phyloP scores from a whole-genome alignment of 2,888 invertebrate species.

The Amphipyra tragopoginis region DNA sequence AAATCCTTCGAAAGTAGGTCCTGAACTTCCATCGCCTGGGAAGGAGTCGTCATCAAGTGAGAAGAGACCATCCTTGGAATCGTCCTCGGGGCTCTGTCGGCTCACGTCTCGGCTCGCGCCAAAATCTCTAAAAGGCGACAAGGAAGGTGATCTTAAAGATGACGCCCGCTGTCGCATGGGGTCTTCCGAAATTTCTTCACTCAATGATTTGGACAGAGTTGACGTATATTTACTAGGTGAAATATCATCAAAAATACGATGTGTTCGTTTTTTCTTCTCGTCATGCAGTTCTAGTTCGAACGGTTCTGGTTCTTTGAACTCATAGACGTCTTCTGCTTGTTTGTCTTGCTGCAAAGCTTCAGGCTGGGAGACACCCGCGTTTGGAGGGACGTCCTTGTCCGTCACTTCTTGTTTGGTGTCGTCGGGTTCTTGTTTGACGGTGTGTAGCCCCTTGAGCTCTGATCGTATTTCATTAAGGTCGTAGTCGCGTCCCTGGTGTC shows the following conservation, averaged over 20 bases:
- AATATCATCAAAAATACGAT: slow-evolving; percentile 87
- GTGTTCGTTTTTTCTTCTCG: slow-evolving; percentile 87
- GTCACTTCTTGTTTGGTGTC: slow-evolving; percentile 73
- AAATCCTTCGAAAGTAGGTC: slow-evolving; percentile 89
- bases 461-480: slow-evolving; percentile 96
- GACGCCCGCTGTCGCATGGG: slow-evolving; percentile 74
- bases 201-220: slow-evolving; percentile 82
- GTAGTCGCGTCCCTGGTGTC: slow-evolving; percentile 91
- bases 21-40: slow-evolving; percentile 87
- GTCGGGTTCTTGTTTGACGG: slow-evolving; percentile 87
- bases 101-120: slow-evolving; percentile 87
- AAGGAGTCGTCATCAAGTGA: slow-evolving; percentile 91
- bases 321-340: slow-evolving; percentile 93
- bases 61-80: slow-evolving; percentile 90
- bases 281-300: slow-evolving; percentile 94
- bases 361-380: slow-evolving; percentile 56
- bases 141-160: slow-evolving; percentile 79
- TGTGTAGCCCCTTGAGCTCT: slow-evolving; percentile 94
- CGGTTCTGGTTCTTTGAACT: slow-evolving; percentile 97
- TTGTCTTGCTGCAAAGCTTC: slow-evolving; percentile 77
- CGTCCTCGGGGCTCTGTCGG: slow-evolving; percentile 91
- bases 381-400: slow-evolving; percentile 68
- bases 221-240: slow-evolving; percentile 87
- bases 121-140: slow-evolving; percentile 85
- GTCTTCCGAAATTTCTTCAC: slow-evolving; percentile 90